Evolutionary conservation across 2,113 vertebrate genomes (phyloP).

Genomic region (Chloroceryle aenea): DNA sequence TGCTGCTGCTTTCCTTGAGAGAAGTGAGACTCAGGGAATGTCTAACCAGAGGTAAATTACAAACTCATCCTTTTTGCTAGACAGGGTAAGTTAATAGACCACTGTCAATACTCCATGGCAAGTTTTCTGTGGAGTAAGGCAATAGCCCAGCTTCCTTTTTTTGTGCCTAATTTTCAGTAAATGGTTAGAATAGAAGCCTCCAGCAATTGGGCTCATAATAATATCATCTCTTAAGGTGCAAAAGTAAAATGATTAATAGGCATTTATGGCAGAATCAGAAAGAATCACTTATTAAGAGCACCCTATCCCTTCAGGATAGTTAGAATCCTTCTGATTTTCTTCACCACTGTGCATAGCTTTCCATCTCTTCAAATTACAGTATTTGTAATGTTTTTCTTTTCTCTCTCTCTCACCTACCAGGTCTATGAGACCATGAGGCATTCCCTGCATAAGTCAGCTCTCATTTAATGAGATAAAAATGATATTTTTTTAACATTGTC

Average conservation of each 20-base stretch:
- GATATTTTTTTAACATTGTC: neutral
- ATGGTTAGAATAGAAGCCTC: neutral
- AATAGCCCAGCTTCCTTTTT: neutral
- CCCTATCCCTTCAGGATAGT: neutral
- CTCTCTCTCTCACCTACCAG: neutral
- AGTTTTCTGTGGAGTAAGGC: neutral
- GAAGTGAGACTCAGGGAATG: slow-evolving; percentile 32
- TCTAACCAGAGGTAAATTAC: slow-evolving; percentile 70
- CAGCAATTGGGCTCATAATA: neutral
- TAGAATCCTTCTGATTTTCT: neutral
- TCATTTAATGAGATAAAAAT: neutral
- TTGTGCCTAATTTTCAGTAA: neutral
- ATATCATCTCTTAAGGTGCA: neutral
- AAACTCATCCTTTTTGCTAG: neutral
- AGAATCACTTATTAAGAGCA: neutral
- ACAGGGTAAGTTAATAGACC: neutral
- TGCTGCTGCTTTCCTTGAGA: slow-evolving; percentile 71
- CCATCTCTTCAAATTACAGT: neutral
- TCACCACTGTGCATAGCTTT: neutral
- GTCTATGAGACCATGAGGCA: neutral
- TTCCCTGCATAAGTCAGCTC: neutral
- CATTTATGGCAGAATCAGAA: neutral
- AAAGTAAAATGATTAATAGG: neutral
- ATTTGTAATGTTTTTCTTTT: neutral
- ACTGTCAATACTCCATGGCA: neutral